Evolutionary conservation across 2,113 vertebrate genomes (phyloP).

Genomic region (Eleginops maclovinus): DNA sequence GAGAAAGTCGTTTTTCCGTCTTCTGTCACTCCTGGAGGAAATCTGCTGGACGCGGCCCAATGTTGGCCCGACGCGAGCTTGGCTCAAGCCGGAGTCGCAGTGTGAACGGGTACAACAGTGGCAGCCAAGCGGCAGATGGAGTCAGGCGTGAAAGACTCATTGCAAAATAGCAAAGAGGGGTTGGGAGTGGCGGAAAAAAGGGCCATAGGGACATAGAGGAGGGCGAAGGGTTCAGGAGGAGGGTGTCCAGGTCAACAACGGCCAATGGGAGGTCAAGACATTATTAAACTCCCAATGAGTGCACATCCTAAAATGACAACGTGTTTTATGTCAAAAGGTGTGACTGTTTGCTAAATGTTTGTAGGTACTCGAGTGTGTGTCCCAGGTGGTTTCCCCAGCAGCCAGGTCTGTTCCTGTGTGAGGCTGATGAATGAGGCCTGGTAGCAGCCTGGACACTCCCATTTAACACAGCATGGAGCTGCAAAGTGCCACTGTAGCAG

Average conservation of each 20-base stretch:
- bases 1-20: neutral
- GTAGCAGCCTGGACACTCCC: constrained; percentile 71
- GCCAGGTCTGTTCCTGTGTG: constrained; percentile 61
- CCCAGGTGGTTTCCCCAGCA: constrained; percentile 47
- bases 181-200: neutral
- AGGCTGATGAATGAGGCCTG: constrained; percentile 77
- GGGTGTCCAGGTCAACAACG: neutral
- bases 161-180: constrained; percentile 43
- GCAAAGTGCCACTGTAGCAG: constrained; percentile 58
- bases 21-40: constrained; percentile 19
- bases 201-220: neutral
- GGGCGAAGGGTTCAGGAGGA: constrained; percentile 24
- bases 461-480: constrained; percentile 74
- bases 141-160: constrained; percentile 53
- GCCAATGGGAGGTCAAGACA: neutral
- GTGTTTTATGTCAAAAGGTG: neutral
- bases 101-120: constrained; percentile 18
- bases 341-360: constrained; percentile 5
- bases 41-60: constrained; percentile 32
- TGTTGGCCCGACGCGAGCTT: constrained; percentile 6
- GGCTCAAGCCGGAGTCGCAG: constrained; percentile 31
- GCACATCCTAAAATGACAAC: constrained; percentile 2
- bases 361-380: constrained; percentile 16
- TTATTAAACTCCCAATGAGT: neutral
- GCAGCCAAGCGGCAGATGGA: constrained; percentile 61